These are phyloP conservation scores for Nasonia oneida DNA, from an alignment of 2,888 invertebrate genomes.

Conservation along the genomic window DNA sequence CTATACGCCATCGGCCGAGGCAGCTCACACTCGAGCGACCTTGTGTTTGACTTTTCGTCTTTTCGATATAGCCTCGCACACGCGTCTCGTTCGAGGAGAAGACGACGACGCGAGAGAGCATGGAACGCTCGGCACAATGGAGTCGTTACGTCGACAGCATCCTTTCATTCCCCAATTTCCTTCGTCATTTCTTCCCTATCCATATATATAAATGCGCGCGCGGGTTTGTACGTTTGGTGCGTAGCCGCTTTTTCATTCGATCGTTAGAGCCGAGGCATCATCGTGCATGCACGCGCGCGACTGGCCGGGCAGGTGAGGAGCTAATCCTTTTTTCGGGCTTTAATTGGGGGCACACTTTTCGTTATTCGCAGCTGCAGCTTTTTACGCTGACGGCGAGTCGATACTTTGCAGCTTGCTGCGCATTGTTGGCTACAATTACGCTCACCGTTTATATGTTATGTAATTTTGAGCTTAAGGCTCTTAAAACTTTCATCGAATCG, in stretches of 20 bases:
- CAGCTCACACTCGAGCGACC: too few species aligned
- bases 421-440: too few species aligned
- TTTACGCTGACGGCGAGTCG: too few species aligned
- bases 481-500: neutral
- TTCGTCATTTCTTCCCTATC: slow-evolving; percentile 51
- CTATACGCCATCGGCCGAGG: neutral
- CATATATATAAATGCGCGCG: neutral
- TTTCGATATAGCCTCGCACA: neutral
- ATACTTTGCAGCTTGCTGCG: too few species aligned
- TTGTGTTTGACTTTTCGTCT: neutral
- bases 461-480: neutral
- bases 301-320: slow-evolving; percentile 17
- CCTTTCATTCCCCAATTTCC: slow-evolving; percentile 63
- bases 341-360: slow-evolving; percentile 38
- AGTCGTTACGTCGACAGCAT: slow-evolving; percentile 65
- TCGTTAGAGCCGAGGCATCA: neutral
- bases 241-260: slow-evolving; percentile 8
- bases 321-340: slow-evolving; percentile 54
- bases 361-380: neutral
- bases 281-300: neutral
- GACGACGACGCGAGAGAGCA: neutral
- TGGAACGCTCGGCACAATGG: slow-evolving; percentile 59
- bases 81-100: neutral
- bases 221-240: too few species aligned
- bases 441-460: too few species aligned